These are phyloP conservation scores for Mormoops blainvillei DNA, from an alignment of 2,113 vertebrate genomes.

Conservation along the genomic window DNA sequence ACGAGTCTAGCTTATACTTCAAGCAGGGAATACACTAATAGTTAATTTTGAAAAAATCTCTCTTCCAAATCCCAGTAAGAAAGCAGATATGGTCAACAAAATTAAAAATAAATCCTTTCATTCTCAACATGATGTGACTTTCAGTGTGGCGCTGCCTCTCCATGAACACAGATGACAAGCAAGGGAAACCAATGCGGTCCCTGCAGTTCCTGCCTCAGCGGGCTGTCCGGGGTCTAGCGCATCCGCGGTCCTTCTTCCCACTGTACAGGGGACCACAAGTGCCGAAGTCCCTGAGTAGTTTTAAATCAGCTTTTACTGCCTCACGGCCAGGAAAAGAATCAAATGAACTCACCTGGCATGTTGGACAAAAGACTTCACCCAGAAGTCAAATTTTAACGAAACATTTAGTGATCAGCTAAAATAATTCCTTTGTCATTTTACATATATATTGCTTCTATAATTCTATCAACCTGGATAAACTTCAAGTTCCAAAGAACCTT, in stretches of 20 bases:
- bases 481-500: background rate
- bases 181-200: background rate
- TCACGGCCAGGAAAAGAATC: background rate
- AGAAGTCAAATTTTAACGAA: background rate
- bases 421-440: background rate
- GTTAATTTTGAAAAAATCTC: background rate
- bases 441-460: background rate
- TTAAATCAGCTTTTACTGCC: background rate
- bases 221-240: background rate
- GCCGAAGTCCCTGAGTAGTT: background rate
- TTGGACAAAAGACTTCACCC: background rate
- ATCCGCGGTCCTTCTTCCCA: no score
- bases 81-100: background rate
- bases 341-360: background rate
- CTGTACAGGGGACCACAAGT: background rate
- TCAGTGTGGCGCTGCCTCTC: background rate
- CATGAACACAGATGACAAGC: rapidly evolving
- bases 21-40: background rate
- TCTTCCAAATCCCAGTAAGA: background rate
- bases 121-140: background rate
- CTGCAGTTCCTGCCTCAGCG: background rate
- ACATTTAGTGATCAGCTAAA: background rate
- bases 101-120: background rate
- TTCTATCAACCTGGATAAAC: background rate
- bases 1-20: background rate